Evolutionary conservation across 2,113 vertebrate species (phyloP).

Genomic region (Gymnorhina tibicen): DNA sequence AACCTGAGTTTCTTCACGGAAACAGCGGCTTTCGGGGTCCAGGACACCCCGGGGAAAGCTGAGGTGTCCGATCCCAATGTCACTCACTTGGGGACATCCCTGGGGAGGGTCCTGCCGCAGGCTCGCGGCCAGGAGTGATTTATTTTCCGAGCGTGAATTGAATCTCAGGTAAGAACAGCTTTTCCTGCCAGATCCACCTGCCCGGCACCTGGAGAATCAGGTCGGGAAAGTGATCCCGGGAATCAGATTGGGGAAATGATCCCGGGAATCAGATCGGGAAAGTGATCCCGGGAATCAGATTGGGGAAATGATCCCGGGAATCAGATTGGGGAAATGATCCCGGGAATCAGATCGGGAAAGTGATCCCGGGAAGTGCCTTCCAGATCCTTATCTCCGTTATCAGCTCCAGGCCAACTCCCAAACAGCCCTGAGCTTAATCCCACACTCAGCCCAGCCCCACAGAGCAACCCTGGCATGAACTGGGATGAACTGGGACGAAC

Average conservation of each 20-base stretch:
- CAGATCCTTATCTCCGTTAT: neutral
- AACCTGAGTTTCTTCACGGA: rapidly evolving
- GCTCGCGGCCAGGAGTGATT: neutral
- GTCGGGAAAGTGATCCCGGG: rapidly evolving
- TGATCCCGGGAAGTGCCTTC: too few species aligned
- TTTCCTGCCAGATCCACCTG: neutral
- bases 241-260: rapidly evolving
- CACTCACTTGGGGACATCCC: neutral
- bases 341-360: too few species aligned
- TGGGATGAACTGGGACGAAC: neutral
- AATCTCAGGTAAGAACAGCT: neutral
- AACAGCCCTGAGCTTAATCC: neutral
- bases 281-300: neutral
- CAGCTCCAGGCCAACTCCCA: neutral
- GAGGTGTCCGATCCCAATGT: neutral
- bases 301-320: neutral
- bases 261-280: neutral
- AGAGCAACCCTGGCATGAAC: neutral
- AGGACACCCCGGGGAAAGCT: rapidly evolving
- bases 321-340: neutral
- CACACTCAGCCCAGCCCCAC: rapidly evolving
- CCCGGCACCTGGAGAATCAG: neutral
- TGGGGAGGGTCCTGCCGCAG: neutral
- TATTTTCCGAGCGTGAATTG: neutral
- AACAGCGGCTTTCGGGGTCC: rapidly evolving